Evolutionary conservation across 2,113 vertebrate species (phyloP).

Genomic region (Ahaetulla prasina): DNA sequence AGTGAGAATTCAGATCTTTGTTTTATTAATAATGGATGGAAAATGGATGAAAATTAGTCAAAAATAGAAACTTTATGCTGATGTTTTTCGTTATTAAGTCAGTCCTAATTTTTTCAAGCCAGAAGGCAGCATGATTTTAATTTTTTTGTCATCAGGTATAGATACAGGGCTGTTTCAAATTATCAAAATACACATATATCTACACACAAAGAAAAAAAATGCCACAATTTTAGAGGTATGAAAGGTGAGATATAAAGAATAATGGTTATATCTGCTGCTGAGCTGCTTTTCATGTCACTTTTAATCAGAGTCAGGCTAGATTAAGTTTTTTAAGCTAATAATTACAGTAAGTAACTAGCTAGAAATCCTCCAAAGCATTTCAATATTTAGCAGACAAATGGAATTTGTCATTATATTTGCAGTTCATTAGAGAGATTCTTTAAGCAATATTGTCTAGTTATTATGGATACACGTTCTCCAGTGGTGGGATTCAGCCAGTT

Average conservation of each 20-base stretch:
- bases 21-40: too few species aligned
- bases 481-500: too few species aligned
- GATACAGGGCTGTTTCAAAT: not conserved
- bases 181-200: not conserved
- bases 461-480: not conserved
- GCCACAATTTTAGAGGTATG: not conserved
- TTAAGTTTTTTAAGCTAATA: not conserved
- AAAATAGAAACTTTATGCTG: not conserved
- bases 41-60: not conserved
- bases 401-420: not conserved
- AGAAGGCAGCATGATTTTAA: not conserved
- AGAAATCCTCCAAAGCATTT: conserved; percentile 8
- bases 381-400: not conserved
- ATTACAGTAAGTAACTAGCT: not conserved
- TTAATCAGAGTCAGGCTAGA: not conserved
- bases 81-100: not conserved
- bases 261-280: not conserved
- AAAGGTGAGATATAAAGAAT: not conserved
- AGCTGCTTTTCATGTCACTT: not conserved
- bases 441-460: not conserved
- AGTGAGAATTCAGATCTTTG: not conserved
- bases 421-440: not conserved
- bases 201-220: not conserved
- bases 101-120: not conserved
- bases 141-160: not conserved